Evolutionary conservation across 2,888 invertebrate genomes (phyloP).

Genomic region (Blastobasis lacticolella): DNA sequence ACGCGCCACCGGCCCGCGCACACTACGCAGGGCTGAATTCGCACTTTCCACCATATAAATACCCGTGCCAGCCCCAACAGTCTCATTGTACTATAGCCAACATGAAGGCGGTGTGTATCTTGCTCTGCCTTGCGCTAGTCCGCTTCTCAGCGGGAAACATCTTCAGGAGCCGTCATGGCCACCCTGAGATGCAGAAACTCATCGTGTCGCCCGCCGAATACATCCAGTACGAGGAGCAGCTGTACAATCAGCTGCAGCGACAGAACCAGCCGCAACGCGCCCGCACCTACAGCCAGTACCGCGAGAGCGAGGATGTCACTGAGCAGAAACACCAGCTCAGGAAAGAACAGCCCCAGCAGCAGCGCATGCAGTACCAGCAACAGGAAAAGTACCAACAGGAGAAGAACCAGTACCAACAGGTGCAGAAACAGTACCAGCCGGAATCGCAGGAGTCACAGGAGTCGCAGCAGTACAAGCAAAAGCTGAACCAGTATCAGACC

Average conservation of each 20-base stretch:
- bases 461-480: background rate
- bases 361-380: slow-evolving; percentile 1
- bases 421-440: background rate
- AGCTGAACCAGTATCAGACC: background rate
- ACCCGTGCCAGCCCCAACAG: slow-evolving; percentile 5
- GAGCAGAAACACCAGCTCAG: background rate
- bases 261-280: background rate
- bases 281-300: slow-evolving; percentile 1
- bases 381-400: background rate
- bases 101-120: slow-evolving; percentile 53
- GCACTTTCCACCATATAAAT: slow-evolving; percentile 30
- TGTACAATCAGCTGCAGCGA: slow-evolving; percentile 14
- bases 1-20: background rate
- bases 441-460: background rate
- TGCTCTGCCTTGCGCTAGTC: slow-evolving; percentile 51
- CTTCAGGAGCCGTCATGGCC: slow-evolving; percentile 33
- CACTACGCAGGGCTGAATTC: background rate
- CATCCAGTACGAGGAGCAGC: slow-evolving; percentile 22
- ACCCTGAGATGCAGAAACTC: slow-evolving; percentile 25
- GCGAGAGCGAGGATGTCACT: background rate
- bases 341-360: slow-evolving; percentile 17
- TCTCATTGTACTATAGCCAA: slow-evolving; percentile 31
- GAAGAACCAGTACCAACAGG: background rate
- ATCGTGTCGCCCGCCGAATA: slow-evolving; percentile 32
- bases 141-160: slow-evolving; percentile 45